phyloP scores from a whole-genome alignment of 2,888 invertebrate species.

The Ophraella communa region DNA sequence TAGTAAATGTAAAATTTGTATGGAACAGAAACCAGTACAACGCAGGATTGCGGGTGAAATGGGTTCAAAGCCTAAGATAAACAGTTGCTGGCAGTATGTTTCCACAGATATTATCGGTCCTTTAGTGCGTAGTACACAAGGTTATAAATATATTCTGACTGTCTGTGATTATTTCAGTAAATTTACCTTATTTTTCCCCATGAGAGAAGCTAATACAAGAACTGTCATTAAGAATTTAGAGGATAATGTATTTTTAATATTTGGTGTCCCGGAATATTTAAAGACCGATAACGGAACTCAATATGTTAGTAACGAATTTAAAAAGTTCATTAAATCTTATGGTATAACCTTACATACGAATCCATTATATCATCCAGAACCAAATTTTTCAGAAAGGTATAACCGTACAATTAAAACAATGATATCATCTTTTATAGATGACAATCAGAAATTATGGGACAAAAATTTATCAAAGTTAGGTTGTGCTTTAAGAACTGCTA shows the following conservation, averaged over 20 bases:
- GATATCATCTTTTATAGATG: constrained; percentile 27
- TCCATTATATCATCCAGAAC: constrained; percentile 46
- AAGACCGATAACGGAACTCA: constrained; percentile 42
- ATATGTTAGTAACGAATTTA: constrained; percentile 12
- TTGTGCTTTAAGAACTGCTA: constrained; percentile 34
- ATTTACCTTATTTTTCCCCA: constrained; percentile 16
- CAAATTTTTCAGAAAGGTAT: constrained; percentile 48
- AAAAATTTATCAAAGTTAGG: constrained; percentile 40
- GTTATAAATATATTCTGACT: constrained; percentile 26
- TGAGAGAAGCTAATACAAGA: constrained; percentile 19
- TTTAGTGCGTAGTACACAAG: constrained; percentile 12
- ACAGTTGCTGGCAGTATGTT: background rate
- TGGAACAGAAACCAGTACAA: background rate
- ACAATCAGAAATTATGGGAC: constrained; percentile 39
- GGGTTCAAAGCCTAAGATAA: background rate
- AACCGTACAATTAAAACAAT: constrained; percentile 47
- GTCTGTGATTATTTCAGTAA: constrained; percentile 31
- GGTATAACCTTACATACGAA: constrained; percentile 34
- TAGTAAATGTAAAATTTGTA: background rate
- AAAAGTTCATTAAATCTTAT: constrained; percentile 28
- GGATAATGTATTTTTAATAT: constrained; percentile 33
- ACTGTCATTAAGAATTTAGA: constrained; percentile 13
- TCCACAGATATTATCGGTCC: constrained; percentile 15
- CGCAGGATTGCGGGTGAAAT: background rate
- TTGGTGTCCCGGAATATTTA: constrained; percentile 37